Conservation (phyloP, 2,797 vertebrate species). For the Mormyrus proboscirostris region DNA sequence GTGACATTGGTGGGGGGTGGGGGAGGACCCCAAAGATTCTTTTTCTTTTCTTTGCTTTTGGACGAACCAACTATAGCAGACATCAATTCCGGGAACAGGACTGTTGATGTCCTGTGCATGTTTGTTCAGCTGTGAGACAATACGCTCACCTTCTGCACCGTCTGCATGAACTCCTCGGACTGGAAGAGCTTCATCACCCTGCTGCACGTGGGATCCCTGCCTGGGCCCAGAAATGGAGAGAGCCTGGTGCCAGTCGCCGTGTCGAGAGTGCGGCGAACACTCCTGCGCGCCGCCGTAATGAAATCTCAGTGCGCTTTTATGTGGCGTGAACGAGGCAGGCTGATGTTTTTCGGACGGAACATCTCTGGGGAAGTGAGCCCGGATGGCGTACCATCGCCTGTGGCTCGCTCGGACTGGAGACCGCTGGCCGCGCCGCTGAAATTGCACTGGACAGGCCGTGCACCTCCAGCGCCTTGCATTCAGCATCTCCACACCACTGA, state of each 20-base stretch:
- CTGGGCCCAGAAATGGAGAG: not conserved
- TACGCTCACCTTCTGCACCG: not conserved
- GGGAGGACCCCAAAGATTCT: constrained; percentile 44
- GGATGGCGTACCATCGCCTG: too few species aligned
- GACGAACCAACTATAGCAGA: constrained; percentile 57
- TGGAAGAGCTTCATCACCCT: not conserved
- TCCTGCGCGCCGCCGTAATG: not conserved
- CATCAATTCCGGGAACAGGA: constrained; percentile 57
- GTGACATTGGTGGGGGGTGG: constrained; percentile 49
- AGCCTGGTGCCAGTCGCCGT: not conserved
- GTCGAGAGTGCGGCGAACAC: not conserved
- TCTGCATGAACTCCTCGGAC: not conserved
- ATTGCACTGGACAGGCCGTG: constrained; percentile 67
- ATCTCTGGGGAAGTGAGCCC: not conserved
- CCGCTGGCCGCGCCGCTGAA: constrained; percentile 54
- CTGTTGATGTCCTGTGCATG: constrained; percentile 67
- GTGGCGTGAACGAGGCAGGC: not conserved
- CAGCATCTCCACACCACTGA: constrained; percentile 64
- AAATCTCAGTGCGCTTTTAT: not conserved
- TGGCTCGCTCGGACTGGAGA: not conserved
- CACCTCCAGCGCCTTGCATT: constrained; percentile 62
- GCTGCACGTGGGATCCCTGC: not conserved
- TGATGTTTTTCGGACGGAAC: not conserved
- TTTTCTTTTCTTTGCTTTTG: constrained; percentile 58
- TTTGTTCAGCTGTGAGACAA: not conserved